phyloP scores from a whole-genome alignment of 1,140 invertebrate genomes.

The Plutomurus gul region DNA sequence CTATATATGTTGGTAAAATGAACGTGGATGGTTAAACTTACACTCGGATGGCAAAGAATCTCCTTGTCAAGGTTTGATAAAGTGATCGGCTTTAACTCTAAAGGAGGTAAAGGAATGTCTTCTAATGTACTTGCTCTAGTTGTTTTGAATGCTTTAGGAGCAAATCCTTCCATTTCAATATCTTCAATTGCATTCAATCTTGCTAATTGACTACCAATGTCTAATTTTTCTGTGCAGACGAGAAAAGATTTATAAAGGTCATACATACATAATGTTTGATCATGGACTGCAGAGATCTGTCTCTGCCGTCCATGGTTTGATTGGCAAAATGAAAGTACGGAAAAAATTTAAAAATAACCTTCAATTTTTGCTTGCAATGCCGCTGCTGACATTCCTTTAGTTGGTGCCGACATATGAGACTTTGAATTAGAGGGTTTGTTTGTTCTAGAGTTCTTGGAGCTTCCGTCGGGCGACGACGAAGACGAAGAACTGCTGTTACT shows the following conservation, averaged over 20 bases:
- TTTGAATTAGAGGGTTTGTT: not conserved
- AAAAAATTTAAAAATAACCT: no score
- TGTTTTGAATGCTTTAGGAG: constrained; percentile 43
- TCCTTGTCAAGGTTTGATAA: constrained; percentile 44
- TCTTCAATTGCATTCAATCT: constrained; percentile 47
- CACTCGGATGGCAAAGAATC: constrained; percentile 46
- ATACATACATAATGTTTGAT: not conserved
- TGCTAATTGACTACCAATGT: constrained; percentile 37
- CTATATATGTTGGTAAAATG: not conserved
- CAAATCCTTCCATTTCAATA: constrained; percentile 49
- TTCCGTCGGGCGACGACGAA: not conserved
- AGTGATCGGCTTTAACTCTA: constrained; percentile 49
- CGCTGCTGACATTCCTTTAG: not conserved
- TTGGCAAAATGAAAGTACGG: no score
- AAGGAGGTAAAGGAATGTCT: constrained; percentile 44
- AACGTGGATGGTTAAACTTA: constrained; percentile 17
- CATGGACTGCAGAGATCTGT: no score
- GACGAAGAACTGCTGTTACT: not conserved
- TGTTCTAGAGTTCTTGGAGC: not conserved
- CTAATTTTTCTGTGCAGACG: constrained; percentile 39
- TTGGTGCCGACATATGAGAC: not conserved
- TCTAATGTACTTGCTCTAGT: constrained; percentile 14
- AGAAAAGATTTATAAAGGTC: not conserved
- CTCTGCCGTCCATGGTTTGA: not conserved
- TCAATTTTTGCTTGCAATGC: constrained; percentile 43